phyloP scores from a whole-genome alignment of 2,797 vertebrate genomes.

The Pangasius larnaudii region DNA sequence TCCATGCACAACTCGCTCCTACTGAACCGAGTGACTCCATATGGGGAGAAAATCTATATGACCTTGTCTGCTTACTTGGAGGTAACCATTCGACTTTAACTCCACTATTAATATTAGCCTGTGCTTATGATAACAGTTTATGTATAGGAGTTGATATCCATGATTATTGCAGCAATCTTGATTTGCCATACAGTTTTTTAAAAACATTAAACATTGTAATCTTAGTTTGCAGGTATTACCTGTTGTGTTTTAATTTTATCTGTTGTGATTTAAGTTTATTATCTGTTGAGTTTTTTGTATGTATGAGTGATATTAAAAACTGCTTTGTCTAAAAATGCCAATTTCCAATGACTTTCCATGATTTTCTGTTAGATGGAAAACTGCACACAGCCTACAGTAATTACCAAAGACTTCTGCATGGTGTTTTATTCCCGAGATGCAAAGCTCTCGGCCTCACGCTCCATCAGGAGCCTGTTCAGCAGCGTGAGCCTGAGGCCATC shows the following conservation, averaged over 20 bases:
- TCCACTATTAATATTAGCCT: conserved; percentile 36
- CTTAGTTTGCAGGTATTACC: not conserved
- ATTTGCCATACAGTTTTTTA: not conserved
- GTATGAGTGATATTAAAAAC: not conserved
- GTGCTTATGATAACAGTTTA: not conserved
- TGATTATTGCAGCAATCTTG: not conserved
- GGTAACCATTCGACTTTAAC: conserved; percentile 68
- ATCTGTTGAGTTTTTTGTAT: no score
- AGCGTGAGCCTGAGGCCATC: conserved; percentile 87
- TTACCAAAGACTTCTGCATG: conserved; percentile 99
- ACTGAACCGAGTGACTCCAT: conserved; percentile 94
- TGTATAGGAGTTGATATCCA: not conserved
- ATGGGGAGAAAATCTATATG: conserved; percentile 97
- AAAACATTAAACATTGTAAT: not conserved
- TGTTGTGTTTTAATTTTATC: not conserved
- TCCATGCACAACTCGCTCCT: conserved; percentile 98
- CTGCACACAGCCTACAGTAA: conserved; percentile 90
- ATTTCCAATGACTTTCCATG: not conserved
- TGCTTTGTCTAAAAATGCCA: not conserved
- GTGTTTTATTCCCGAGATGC: conserved; percentile 95
- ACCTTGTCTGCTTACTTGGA: conserved; percentile 96
- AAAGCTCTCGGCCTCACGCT: conserved; percentile 91
- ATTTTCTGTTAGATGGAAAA: conserved; percentile 86
- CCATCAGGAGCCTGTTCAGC: conserved; percentile 93
- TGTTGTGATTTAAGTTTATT: no score